Evolutionary conservation across 2,113 vertebrate species (phyloP).

Genomic region (Copsychus sechellarum): DNA sequence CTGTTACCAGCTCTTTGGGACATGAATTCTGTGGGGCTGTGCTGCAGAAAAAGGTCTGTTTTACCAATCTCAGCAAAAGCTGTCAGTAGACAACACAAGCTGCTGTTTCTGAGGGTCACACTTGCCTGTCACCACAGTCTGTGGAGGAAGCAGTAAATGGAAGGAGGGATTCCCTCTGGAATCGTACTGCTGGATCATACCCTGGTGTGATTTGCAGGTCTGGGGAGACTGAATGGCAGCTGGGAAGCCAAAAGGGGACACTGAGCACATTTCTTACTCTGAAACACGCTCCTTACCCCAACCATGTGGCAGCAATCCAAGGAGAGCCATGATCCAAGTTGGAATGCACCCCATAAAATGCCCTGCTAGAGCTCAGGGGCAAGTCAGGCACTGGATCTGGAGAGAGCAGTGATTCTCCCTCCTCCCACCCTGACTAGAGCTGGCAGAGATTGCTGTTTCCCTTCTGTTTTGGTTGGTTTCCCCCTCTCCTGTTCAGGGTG

Average conservation of each 20-base stretch:
- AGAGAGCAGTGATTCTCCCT: not conserved
- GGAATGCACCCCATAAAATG: rapidly evolving
- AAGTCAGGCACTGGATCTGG: not conserved
- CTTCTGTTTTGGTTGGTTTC: not conserved
- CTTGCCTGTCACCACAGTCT: not conserved
- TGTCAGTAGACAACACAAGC: not conserved
- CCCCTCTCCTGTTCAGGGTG: not conserved
- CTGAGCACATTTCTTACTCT: not conserved
- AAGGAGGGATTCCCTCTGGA: not conserved
- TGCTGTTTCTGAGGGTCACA: not conserved
- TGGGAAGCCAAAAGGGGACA: not conserved
- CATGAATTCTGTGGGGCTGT: not conserved
- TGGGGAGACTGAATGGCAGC: rapidly evolving
- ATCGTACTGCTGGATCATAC: not conserved
- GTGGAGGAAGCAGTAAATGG: not conserved
- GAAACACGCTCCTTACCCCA: not conserved
- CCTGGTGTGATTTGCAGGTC: not conserved
- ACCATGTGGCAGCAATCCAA: not conserved
- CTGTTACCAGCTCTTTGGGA: not conserved
- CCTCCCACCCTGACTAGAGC: rapidly evolving
- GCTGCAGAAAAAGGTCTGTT: not conserved
- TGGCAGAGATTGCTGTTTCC: not conserved
- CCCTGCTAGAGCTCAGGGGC: not conserved
- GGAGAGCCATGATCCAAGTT: not conserved
- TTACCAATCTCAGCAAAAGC: not conserved